Conservation (phyloP, 2,113 vertebrate genomes). For the Dendropsophus ebraccatus region DNA sequence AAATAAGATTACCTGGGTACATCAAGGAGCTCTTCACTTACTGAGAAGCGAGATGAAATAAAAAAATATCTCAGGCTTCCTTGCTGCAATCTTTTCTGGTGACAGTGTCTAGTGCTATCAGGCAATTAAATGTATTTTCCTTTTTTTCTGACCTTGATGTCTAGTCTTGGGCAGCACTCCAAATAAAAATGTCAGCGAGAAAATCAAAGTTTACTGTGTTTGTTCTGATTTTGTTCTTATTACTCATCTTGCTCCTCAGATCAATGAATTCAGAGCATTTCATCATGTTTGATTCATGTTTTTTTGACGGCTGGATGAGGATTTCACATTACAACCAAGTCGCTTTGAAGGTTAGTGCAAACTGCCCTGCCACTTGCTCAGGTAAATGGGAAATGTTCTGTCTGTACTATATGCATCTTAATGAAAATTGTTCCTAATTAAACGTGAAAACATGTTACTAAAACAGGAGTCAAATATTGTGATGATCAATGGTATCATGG, state of each 20-base stretch:
- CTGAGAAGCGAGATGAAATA: background rate
- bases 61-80: background rate
- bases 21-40: background rate
- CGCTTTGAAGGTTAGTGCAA: constrained; percentile 48
- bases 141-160: constrained; percentile 53
- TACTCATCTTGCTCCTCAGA: constrained; percentile 49
- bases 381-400: background rate
- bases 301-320: constrained; percentile 49
- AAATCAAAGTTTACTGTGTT: constrained; percentile 56
- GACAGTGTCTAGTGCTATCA: constrained; percentile 20
- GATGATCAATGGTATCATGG: background rate
- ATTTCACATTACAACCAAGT: constrained; percentile 42
- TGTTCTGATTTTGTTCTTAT: constrained; percentile 50
- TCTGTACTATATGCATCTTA: background rate
- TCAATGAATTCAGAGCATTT: constrained; percentile 49
- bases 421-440: background rate
- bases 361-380: constrained; percentile 15
- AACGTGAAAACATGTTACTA: background rate
- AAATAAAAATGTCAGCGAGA: constrained; percentile 52
- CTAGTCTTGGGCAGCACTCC: constrained; percentile 31
- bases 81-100: background rate
- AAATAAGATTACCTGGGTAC: background rate
- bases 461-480: background rate
- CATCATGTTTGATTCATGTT: constrained; percentile 56
- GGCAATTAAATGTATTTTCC: constrained; percentile 43